Evolutionary conservation across 1,140 invertebrate genomes (phyloP), one percentile per base, ranked within the genome.

Genomic region (Drepana arcuata): DNA sequence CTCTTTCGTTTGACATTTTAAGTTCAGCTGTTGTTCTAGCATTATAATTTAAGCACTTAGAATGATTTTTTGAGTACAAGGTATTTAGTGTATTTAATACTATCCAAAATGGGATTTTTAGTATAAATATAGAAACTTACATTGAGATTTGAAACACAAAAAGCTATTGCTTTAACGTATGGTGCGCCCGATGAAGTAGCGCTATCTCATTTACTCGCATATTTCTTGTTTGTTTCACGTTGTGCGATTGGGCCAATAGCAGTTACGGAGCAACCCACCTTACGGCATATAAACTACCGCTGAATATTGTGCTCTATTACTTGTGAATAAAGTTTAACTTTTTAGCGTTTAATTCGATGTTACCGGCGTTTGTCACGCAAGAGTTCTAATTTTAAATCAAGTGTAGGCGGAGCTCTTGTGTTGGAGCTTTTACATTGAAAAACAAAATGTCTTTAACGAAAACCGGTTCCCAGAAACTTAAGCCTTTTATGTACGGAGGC

Each of bases 321-420:
- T 57, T 65, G 47, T 32, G 39, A 55, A 81, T 78, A 81, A 74
- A 77, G 72, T 74, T 74, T 74, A 78, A 78, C 72, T 77, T 69
- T 77, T 75, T 67, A 68, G 40, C 57, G 70, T 78, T 61, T 71
- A 77, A 77, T 64, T 66, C 53, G 48, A 62, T 68, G 64, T 70
- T 75, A 70, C 64, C 72, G 65, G 69, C 77, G 72, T 78, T 81
- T 78, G 68, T 81, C 70, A 81, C 58, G 77, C 72, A 73, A 78
- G 72, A 68, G 77, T 78, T 81, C 74, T 79, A 77, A 81, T 81
- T 81, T 81, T 78, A 81, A 81, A 81, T 78, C 70, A 74, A 79
- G 73, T 75, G 77, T 81, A 79, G 77, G 77, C 77, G 77, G 77
- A 75, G 77, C 71, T 66, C 70, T 72, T 43, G 53, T 65, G 58